Base-by-base conservation (phyloP, 2,888 invertebrate genomes). In the Neelides folsomi region DNA sequence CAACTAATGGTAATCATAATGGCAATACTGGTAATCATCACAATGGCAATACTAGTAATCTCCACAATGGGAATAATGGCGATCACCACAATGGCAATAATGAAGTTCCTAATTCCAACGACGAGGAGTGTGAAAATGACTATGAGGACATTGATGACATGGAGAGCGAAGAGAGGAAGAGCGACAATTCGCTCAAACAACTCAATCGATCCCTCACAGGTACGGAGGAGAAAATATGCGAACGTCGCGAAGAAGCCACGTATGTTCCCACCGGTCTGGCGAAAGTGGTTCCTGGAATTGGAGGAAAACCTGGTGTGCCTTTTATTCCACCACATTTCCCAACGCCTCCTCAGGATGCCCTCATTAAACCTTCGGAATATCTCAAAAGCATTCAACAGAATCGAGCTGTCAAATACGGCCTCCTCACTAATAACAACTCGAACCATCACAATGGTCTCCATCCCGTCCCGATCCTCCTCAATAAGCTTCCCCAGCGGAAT, bases 331-430 rank as follows among this genome's bases (percentile, higher is more conserved):
- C 92, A 53, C 84, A 86, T 72, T 92, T 92, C 74, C 83, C 85
- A 51, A 77, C 79, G 68, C 67, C 69, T 19, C 75, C 76, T 59
- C 82, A 83, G 67, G 83, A 88, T 72, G 80, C 83, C 55, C 79
- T 92, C 63, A 87, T 92, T 70, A 90, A 90, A 69, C 92, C 90
- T 51, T 89, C 88, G 57, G 90, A 92, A 73, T 92, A 90, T 71
- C 74, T 92, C 66, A 81, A 81, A 69, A 87, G 87, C 69, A 86
- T 90, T 72, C 83, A 79, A 68, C 66, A 64, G 18, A 63, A 57
- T 42, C 47, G 47, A 39, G 9, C 27, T 27, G 27, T 27, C 10
- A 36, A 13, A 18, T n/a, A 38, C 20, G 45, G n/a, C 9, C 18
- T 36, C 9, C 13, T 18, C 18, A 27, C 27, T 7, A 27, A 27